Base-by-base conservation (phyloP, 2,113 vertebrate genomes). In the Chroicocephalus ridibundus region DNA sequence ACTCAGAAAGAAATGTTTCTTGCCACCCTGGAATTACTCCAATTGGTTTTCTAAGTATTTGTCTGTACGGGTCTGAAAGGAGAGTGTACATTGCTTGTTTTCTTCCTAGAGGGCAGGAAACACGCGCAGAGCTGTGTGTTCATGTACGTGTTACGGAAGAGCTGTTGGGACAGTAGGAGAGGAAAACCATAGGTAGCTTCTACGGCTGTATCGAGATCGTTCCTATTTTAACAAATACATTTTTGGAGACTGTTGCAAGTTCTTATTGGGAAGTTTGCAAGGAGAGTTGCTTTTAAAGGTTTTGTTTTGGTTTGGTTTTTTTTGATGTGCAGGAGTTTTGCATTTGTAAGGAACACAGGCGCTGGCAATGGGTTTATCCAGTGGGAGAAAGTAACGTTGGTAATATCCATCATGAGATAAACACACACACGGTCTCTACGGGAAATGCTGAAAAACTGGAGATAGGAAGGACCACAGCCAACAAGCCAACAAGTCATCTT, bases 321-420 rank as follows among this genome's bases (percentile, higher is more conserved):
- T 38, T 38, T 38, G 38, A 38, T 38, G 38, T 38, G 7, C 58
- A 52, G 22, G 42, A 76, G 34, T 70, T 86, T 10, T 54, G 40
- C 8, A 1, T 58, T 69, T n/a, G 55, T 58, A 82, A 40, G 82
- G 49, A 74, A 18, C 18, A 5, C 32, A 49, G 44, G 20, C 0
- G 0, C 42, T 70, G 60, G 31, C 61, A 54, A 4, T 0, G 0
- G 26, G 34, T 76, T 90, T 91, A 38, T 36, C 18, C 46, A 21
- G 8, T 16, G 29, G 29, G 52, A 68, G 16, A 10, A 52, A 42
- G 27, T 36, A 38, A 7, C 0, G 0, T 6, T 4, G 5, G 1
- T 42, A 4, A 14, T 29, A 26, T 70, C 62, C 3, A 0, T 54
- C 25, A 2, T 21, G 68, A 71, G 46, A 36, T 10, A 42, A 24